Evolutionary conservation across 2,797 vertebrate species (phyloP), one percentile per base, ranked within the genome.

Genomic region (Tarsius wallacei): DNA sequence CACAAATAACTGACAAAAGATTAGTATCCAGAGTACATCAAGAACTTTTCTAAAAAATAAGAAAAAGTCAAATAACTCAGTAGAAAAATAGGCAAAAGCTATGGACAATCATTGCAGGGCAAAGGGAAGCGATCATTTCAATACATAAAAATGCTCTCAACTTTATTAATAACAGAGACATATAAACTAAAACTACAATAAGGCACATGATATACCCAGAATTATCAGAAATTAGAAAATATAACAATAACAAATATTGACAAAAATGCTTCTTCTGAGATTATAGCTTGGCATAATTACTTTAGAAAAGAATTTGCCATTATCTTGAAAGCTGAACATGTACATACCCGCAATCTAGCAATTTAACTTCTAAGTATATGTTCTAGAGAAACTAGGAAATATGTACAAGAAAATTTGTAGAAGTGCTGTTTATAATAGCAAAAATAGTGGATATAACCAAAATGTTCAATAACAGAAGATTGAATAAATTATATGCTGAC

Each of bases 401-500:
- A 49, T 57, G 3, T 63, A 74, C 26, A 42, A 71, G 61, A 76
- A 57, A 76, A 90, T 53, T 90, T 42, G 82, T 21, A 59, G 28
- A 59, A 47, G 70, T 78, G 5, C 76, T 91, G 17, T 73, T 59
- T 59, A 33, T 61, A 55, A 31, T 19, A 93, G 22, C 33, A 83
- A 93, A 95, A 76, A 74, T 68, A 90, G 42, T 66, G 49, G 31
- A 47, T 53, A 82, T 85, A 89, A 85, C 5, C 42, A 80, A 92
- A 93, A 71, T 51, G 16, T 61, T 1, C 53, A 24, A 63, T 63
- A 47, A 87, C 7, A 94, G 15, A 68, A 81, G 53, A 16, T 55
- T 93, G 12, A 5, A 53, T 76, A 68, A 68, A 89, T 96, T 73
- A 15, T 68, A 76, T 61, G 33, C 53, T 85, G 85, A 92, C 22